phyloP scores from a whole-genome alignment of 2,888 invertebrate genomes.

The Pollenia labialis region DNA sequence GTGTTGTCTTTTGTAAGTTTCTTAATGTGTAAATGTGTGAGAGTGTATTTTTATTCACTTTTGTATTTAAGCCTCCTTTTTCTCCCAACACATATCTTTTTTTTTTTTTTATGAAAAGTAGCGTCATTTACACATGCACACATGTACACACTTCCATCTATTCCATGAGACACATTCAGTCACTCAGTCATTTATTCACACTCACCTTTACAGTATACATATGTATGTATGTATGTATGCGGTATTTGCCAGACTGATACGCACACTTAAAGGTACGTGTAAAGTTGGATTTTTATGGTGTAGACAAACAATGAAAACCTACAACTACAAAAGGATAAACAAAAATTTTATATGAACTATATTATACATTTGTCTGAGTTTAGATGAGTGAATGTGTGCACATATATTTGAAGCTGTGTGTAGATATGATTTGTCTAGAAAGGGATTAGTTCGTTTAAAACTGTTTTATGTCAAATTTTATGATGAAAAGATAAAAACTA shows the following conservation, averaged over 20 bases:
- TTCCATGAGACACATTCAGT: conserved; percentile 23
- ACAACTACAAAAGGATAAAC: conserved; percentile 54
- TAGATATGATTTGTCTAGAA: conserved; percentile 7
- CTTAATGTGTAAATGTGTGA: conserved; percentile 29
- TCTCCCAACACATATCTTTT: conserved; percentile 23
- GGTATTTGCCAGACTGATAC: background rate
- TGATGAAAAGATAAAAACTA: conserved; percentile 41
- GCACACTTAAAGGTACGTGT: conserved; percentile 66
- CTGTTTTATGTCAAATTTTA: conserved; percentile 49
- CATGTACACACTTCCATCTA: conserved; percentile 10
- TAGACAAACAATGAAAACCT: conserved; percentile 69
- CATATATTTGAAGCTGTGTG: background rate
- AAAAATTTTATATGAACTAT: background rate
- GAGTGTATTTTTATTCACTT: conserved; percentile 28
- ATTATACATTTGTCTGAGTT: background rate
- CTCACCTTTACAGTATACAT: conserved; percentile 8
- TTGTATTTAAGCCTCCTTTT: conserved; percentile 32
- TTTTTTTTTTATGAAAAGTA: conserved; percentile 59
- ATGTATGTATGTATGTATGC: background rate
- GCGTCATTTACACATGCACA: conserved; percentile 46
- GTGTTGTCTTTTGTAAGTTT: conserved; percentile 51
- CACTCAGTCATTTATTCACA: conserved; percentile 35
- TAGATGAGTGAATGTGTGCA: conserved; percentile 19
- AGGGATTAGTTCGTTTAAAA: conserved; percentile 67
- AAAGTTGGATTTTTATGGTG: conserved; percentile 65